Base-by-base conservation (phyloP, 2,113 vertebrate genomes). In the Ceuthmochares aereus region DNA sequence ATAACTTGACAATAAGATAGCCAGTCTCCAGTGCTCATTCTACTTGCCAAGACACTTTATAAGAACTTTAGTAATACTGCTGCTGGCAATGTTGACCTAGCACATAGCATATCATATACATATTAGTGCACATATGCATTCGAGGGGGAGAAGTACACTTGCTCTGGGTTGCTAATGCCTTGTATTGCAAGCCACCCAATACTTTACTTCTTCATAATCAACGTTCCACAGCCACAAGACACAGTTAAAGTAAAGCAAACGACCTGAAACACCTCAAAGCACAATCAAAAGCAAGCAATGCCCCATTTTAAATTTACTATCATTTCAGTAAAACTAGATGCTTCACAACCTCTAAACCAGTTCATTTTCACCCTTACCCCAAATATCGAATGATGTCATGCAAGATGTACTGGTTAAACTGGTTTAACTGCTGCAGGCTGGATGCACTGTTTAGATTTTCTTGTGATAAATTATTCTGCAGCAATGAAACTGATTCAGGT, bases 341-440 rank as follows among this genome's bases (percentile, higher is more conserved):
- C 79, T 88, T 84, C 37, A 16, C 37, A 69, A 95, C 88, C 84
- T 95, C 76, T 84, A 79, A 89, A 70, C 22, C 54, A 94, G 70
- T 56, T 90, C 62, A 59, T 85, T 95, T 93, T 97, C 93, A 91
- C 95, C 96, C 94, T 95, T 94, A 88, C 69, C 78, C 96, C 88
- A 95, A 95, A 95, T 93, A 93, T 92, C 3, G 0, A 86, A 74
- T 91, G 82, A 94, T 93, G 95, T 90, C 94, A 97, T 56, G 60
- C 80, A 92, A 92, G 91, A 80, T 73, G 81, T 94, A 96, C 96
- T 96, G 72, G 96, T 49, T 92, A 23, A 95, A 97, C 97, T 93
- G 96, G 96, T 97, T 96, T 76, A 81, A 70, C 97, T 86, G 76
- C 96, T 70, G 37, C 78, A 91, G 45, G 68, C 69, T 84, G 67